phyloP scores from a whole-genome alignment of 2,797 vertebrate species.

The Spatula versicolor region DNA sequence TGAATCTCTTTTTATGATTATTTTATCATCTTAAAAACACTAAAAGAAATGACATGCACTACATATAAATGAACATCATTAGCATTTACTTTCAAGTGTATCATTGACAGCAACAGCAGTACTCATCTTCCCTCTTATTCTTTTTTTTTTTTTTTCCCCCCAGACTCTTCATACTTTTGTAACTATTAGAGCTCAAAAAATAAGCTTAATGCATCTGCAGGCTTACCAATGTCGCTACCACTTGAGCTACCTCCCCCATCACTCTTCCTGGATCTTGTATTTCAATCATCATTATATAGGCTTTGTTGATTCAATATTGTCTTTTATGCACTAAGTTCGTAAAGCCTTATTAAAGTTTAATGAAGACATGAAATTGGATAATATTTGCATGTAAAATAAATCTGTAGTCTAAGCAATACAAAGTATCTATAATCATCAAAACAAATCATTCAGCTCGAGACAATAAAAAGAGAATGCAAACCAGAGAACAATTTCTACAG shows the following conservation, averaged over 20 bases:
- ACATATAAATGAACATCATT: conserved; percentile 3
- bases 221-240: not conserved
- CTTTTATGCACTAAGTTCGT: conserved; percentile 23
- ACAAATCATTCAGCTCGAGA: conserved; percentile 49
- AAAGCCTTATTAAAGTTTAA: conserved; percentile 69
- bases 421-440: conserved; percentile 64
- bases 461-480: conserved; percentile 24
- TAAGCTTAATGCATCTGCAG: not conserved
- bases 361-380: conserved; percentile 57
- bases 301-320: conserved; percentile 62
- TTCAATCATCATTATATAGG: conserved; percentile 64
- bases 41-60: not conserved
- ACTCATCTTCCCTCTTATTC: not conserved
- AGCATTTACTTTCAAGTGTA: conserved; percentile 35
- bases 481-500: not conserved
- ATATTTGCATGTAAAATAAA: conserved; percentile 69
- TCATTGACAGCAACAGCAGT: not conserved
- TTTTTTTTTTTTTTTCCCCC: not conserved
- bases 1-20: conserved; percentile 29
- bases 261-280: not conserved
- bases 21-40: conserved; percentile 39
- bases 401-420: conserved; percentile 59
- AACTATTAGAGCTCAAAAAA: not conserved
- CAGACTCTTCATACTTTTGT: not conserved
- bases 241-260: not conserved